Evolutionary conservation across 2,888 invertebrate species (phyloP).

Genomic region (Tridacna gigas): DNA sequence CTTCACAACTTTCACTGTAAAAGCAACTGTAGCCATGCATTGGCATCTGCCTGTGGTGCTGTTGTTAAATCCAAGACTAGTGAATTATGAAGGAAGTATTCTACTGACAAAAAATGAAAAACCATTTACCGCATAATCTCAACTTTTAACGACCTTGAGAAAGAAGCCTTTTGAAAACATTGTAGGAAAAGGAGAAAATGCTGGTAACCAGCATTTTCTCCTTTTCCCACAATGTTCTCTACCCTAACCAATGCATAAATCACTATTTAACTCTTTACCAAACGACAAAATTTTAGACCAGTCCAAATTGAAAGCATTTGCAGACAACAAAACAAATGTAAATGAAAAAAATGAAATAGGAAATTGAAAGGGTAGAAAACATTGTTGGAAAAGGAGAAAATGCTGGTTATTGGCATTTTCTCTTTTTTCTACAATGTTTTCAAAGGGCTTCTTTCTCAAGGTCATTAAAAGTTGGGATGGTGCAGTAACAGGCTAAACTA

Average conservation of each 20-base stretch:
- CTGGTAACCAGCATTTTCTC: background rate
- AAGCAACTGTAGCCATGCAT: too few relatives aligned
- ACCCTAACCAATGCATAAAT: background rate
- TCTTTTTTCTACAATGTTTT: background rate
- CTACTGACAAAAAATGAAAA: too few relatives aligned
- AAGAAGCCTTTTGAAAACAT: background rate
- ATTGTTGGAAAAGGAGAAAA: background rate
- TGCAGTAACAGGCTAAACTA: too few relatives aligned
- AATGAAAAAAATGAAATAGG: too few relatives aligned
- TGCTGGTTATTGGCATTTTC: background rate
- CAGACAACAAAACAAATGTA: background rate
- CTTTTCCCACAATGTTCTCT: background rate
- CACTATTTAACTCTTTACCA: background rate
- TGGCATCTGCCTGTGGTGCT: too few relatives aligned
- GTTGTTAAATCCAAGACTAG: too few relatives aligned
- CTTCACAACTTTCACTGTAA: too few relatives aligned
- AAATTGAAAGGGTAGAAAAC: background rate
- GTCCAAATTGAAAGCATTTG: background rate
- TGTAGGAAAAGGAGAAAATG: background rate
- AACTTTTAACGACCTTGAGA: background rate
- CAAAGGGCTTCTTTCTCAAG: too few relatives aligned
- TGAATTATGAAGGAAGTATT: too few relatives aligned
- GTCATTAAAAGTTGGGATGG: too few relatives aligned
- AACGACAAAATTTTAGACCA: background rate
- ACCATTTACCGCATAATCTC: background rate